These are phyloP conservation scores for Numida meleagris DNA, from an alignment of 2,113 vertebrate genomes.

Conservation along the genomic window DNA sequence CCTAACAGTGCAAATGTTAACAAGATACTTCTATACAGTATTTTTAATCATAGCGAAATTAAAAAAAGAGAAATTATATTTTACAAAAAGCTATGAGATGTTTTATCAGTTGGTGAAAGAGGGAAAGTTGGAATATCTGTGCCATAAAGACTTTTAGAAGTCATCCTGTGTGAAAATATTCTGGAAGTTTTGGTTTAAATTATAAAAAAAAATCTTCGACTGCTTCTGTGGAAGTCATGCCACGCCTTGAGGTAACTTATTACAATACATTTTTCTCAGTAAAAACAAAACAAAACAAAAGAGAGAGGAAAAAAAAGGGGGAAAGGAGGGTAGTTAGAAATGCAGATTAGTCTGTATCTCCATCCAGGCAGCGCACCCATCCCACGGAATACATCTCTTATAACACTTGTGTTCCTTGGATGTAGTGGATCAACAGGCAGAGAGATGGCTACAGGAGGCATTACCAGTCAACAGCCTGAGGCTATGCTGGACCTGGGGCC, in stretches of 20 bases:
- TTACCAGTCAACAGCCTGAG: not conserved
- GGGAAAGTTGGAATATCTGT: not conserved
- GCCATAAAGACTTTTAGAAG: not conserved
- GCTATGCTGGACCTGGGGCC: not conserved
- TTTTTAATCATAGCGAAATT: not conserved
- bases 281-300: not conserved
- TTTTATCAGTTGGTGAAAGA: not conserved
- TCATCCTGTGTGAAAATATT: not conserved
- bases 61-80: not conserved
- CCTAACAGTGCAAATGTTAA: not conserved
- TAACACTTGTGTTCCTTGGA: not conserved
- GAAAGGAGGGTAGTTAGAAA: not conserved
- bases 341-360: not conserved
- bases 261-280: not conserved
- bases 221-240: not conserved
- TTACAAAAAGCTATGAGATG: not conserved
- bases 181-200: not conserved
- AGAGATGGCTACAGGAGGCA: not conserved
- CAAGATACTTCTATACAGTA: not conserved
- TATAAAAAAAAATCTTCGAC: not conserved
- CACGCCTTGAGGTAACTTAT: not conserved
- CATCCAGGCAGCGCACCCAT: not conserved
- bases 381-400: not conserved
- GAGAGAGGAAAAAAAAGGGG: not conserved
- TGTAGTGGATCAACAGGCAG: not conserved